Evolutionary conservation across 1,140 invertebrate species (phyloP).

Genomic region (Bacillus rossius): DNA sequence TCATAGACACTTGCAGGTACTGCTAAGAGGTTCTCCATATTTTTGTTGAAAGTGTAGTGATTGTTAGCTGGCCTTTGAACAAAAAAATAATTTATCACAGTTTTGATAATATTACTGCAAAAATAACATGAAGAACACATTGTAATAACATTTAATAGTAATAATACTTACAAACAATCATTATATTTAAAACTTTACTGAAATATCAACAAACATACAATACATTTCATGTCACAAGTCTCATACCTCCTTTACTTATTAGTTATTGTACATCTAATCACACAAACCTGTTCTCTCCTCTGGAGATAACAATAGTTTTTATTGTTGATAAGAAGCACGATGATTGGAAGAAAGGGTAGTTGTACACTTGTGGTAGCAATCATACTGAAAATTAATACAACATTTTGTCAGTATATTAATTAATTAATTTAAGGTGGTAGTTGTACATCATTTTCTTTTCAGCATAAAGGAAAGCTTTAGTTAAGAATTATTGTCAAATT

Average conservation of each 20-base stretch:
- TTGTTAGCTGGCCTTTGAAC: too few species aligned
- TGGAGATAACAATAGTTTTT: slow-evolving; percentile 3
- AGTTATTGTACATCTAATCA: slow-evolving; percentile 14
- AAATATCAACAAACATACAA: slow-evolving; percentile 19
- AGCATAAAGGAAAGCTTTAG: too few species aligned
- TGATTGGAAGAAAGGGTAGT: slow-evolving; percentile 8
- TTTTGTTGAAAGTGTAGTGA: too few species aligned
- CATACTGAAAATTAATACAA: neutral
- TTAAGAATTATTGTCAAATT: too few species aligned
- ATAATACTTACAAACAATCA: slow-evolving; percentile 16
- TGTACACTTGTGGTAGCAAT: slow-evolving; percentile 1
- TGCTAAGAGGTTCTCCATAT: too few species aligned
- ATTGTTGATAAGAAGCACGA: slow-evolving; percentile 8
- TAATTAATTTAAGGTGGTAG: neutral
- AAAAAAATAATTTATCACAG: neutral
- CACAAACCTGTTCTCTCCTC: slow-evolving; percentile 16
- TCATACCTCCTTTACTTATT: slow-evolving; percentile 10
- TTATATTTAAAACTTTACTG: slow-evolving; percentile 21
- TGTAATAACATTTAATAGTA: slow-evolving; percentile 11
- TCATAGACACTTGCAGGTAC: too few species aligned
- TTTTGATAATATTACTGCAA: slow-evolving; percentile 7
- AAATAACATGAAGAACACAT: slow-evolving; percentile 15
- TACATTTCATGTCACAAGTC: slow-evolving; percentile 13
- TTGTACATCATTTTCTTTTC: neutral
- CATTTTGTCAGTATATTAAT: slow-evolving; percentile 2